phyloP scores from a whole-genome alignment of 2,797 vertebrate genomes.

The Emydoidea blandingii region DNA sequence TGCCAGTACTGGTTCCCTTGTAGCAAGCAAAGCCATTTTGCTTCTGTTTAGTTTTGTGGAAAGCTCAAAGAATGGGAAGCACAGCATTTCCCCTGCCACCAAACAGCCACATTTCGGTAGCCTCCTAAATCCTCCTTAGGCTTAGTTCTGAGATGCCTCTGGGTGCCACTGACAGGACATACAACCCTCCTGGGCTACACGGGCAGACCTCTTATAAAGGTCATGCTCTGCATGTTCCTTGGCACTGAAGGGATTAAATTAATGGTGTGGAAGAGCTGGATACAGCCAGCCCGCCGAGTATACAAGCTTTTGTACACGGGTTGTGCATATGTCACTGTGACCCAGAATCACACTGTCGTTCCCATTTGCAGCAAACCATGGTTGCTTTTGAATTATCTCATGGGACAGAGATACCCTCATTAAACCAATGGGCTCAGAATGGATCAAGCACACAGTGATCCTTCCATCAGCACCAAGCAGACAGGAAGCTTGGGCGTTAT shows the following conservation, averaged over 20 bases:
- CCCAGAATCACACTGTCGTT: neutral
- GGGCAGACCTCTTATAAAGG: neutral
- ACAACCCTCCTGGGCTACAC: neutral
- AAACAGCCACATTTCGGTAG: neutral
- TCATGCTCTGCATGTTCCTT: neutral
- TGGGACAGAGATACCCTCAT: neutral
- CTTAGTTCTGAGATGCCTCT: neutral
- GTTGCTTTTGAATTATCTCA: neutral
- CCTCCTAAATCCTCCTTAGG: neutral
- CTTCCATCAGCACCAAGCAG: neutral
- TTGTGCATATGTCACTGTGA: neutral
- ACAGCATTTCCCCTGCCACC: neutral
- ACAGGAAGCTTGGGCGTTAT: neutral
- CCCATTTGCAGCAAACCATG: neutral
- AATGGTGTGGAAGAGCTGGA: neutral
- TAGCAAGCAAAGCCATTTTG: conserved; percentile 27
- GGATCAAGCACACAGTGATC: neutral
- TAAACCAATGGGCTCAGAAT: neutral
- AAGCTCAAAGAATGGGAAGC: neutral
- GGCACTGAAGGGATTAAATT: neutral
- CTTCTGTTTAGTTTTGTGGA: neutral
- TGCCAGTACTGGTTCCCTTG: neutral
- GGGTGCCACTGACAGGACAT: neutral
- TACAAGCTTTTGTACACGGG: neutral
- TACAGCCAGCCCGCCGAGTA: no score